A percentile compares a stretch with the other conserved stretches of the same genome.
These are phyloP conservation scores for Charina bottae DNA, from an alignment of 2,113 vertebrate genomes.

Conservation along the genomic window DNA sequence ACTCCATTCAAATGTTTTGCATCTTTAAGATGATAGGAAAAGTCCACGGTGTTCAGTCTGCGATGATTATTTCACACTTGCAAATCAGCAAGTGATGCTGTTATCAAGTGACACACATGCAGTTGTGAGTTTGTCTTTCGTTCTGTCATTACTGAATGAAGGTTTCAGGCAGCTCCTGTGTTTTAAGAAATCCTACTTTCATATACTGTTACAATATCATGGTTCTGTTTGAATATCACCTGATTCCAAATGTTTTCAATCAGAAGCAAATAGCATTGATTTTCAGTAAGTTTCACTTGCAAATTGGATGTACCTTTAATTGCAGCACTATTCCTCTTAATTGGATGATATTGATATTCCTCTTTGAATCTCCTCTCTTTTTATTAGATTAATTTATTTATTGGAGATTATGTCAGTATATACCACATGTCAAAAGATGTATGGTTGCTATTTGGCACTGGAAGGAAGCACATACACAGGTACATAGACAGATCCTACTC, in stretches of 20 bases:
- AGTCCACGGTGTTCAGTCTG: neutral
- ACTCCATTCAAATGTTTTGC: neutral
- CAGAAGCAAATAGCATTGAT: neutral
- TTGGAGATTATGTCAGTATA: neutral
- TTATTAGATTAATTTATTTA: neutral
- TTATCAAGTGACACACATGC: neutral
- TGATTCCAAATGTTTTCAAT: neutral
- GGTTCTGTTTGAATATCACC: neutral
- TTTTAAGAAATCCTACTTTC: neutral
- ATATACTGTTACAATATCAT: neutral
- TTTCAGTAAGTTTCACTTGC: neutral
- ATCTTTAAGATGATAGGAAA: conserved; percentile 5
- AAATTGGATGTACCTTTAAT: neutral
- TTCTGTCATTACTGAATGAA: neutral
- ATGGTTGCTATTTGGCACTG: neutral
- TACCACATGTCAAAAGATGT: neutral
- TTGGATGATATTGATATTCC: neutral
- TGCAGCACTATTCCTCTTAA: neutral
- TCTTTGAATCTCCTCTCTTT: neutral
- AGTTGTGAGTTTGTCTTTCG: neutral
- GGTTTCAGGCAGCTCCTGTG: neutral
- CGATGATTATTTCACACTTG: neutral
- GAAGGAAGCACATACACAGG: neutral
- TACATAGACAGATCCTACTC: too few relatives aligned
- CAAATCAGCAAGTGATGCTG: neutral